These are phyloP conservation scores for Brotula barbata DNA, from an alignment of 2,797 vertebrate genomes.

Conservation along the genomic window DNA sequence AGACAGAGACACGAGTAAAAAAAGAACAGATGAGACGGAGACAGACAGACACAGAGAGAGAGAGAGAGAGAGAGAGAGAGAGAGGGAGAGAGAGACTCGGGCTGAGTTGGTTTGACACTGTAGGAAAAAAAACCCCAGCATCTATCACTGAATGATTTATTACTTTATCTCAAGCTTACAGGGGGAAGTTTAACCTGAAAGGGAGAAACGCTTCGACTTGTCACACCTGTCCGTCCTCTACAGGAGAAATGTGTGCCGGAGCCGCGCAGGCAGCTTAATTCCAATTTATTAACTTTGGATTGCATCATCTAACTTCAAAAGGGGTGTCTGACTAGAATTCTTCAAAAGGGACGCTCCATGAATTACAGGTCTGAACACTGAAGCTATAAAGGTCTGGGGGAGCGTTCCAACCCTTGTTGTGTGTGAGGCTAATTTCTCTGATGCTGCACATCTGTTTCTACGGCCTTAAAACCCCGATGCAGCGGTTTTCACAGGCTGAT, in stretches of 20 bases:
- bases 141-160: conserved; percentile 28
- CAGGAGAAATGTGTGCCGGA: too few relatives aligned
- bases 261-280: background rate
- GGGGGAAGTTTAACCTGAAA: conserved; percentile 18
- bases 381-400: too few relatives aligned
- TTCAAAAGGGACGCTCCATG: too few relatives aligned
- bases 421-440: too few relatives aligned
- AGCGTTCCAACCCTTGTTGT: too few relatives aligned
- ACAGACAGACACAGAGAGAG: conserved; percentile 12
- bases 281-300: background rate
- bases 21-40: conserved; percentile 10
- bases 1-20: conserved; percentile 17
- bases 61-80: conserved; percentile 12
- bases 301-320: background rate
- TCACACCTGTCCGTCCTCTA: too few relatives aligned
- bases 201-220: background rate
- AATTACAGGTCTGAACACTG: too few relatives aligned
- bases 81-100: conserved; percentile 34
- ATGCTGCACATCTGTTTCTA: too few relatives aligned
- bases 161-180: conserved; percentile 36
- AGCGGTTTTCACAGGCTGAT: too few relatives aligned
- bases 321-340: background rate
- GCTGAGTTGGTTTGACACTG: conserved; percentile 27
- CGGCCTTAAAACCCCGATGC: too few relatives aligned
- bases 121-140: conserved; percentile 5